Percentiles rank a stretch among this genome's conserved stretches.
Conservation (phyloP, 1,140 invertebrate species). For the Rhopalosiphum maidis region DNA sequence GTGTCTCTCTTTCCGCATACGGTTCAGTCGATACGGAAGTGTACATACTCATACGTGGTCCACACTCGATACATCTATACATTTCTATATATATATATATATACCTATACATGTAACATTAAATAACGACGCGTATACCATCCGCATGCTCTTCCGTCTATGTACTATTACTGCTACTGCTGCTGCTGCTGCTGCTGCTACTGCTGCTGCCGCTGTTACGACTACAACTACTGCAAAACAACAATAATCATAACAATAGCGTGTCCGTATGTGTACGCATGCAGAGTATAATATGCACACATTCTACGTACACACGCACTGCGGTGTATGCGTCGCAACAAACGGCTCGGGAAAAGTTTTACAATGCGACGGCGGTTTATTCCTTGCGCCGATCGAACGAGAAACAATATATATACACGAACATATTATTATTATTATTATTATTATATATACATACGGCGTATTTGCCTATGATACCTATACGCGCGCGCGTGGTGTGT, state of each 20-base stretch:
- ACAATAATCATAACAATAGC: neutral
- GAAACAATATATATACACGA: neutral
- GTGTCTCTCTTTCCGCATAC: neutral
- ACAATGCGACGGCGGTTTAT: neutral
- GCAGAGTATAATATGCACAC: too few relatives aligned
- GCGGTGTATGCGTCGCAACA: neutral
- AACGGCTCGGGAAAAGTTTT: neutral
- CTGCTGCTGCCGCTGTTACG: neutral
- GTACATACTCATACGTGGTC: neutral
- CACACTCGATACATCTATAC: neutral
- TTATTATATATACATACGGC: neutral
- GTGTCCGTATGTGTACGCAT: too few relatives aligned
- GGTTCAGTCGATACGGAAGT: neutral
- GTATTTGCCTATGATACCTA: neutral
- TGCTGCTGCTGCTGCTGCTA: neutral
- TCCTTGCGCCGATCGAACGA: neutral
- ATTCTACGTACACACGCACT: neutral
- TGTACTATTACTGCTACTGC: neutral
- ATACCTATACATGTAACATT: neutral
- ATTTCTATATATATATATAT: neutral
- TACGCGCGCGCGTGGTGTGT: neutral
- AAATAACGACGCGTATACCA: neutral
- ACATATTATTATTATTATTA: too few relatives aligned
- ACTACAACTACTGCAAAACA: slow-evolving; percentile 5
- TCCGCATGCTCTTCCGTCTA: neutral